Conservation (phyloP, 2,888 invertebrate species). For the Ennomos fuscantarius region DNA sequence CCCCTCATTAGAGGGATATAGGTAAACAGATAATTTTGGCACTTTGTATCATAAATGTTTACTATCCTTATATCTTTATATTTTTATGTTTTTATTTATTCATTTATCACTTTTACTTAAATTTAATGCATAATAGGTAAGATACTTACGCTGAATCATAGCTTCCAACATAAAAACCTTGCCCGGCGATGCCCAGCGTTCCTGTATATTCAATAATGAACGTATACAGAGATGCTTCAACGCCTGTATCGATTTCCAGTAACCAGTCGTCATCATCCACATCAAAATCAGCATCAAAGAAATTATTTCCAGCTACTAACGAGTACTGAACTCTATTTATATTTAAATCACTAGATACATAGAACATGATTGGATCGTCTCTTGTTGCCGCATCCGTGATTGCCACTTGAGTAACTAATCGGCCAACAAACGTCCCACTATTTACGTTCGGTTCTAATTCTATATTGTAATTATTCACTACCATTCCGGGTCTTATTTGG, state of each 20-base stretch:
- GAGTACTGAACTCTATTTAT: constrained; percentile 50
- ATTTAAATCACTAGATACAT: constrained; percentile 46
- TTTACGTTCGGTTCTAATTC: constrained; percentile 49
- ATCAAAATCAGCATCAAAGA: constrained; percentile 36
- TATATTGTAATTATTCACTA: constrained; percentile 49
- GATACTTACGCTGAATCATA: constrained; percentile 53
- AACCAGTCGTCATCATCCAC: constrained; percentile 47
- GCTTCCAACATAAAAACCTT: constrained; percentile 53
- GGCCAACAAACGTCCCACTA: constrained; percentile 52
- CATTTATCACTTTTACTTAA: no score
- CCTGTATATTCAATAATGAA: constrained; percentile 59
- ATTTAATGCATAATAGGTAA: no score
- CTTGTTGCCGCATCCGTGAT: constrained; percentile 45
- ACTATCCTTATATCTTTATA: no score
- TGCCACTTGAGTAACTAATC: constrained; percentile 45
- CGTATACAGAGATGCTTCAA: constrained; percentile 44
- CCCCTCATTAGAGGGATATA: no score
- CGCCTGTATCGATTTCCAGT: constrained; percentile 52
- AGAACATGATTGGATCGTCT: constrained; percentile 52
- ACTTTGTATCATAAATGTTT: no score
- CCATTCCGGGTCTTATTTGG: constrained; percentile 60
- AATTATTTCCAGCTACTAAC: constrained; percentile 43
- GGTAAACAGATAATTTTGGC: no score
- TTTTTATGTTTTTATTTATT: no score
- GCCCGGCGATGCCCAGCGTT: constrained; percentile 40